Base-by-base conservation (phyloP, 2,888 invertebrate species). In the Sphaerophoria rueppellii region DNA sequence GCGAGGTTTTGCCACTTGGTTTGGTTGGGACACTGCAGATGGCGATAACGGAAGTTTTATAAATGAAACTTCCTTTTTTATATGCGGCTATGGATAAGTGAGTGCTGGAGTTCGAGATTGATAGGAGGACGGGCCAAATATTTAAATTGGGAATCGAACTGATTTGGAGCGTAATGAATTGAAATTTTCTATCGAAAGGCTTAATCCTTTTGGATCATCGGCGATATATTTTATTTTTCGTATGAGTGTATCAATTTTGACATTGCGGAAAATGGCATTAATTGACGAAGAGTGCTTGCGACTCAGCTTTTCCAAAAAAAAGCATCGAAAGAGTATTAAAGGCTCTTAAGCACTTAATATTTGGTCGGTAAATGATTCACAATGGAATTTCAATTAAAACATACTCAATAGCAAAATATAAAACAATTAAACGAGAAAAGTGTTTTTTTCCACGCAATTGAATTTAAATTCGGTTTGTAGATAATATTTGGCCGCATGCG, bases 151-250 rank as follows among this genome's bases (percentile, higher is more conserved):
- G 48, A 14, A 74, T 82, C 73, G 79, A 24, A 57, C 63, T 37
- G 61, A 82, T 78, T 67, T 82, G 78, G 60, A 82, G 78, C 63
- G 73, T 57, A 77, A 82, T 73, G 50, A 55, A 73, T 52, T 78
- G 40, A 3, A 65, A 78, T 60, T 46, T 69, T 61, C 79, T 70
- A 69, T 61, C 61, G 40, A 50, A 61, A 67, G 9, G 43, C 12
- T 12, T 55, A 69, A 63, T 63, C 61, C 60, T 32, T 72, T 57
- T 11, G 16, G 32, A 48, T 34, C 12, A 50, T 50, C 35, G n/a
- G 4, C 14, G 14, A 32, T 40, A 40, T 40, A 40, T 9, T 40
- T 9, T 40, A n/a, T 46, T 37, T 46, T 46, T 12, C 14, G 14
- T 32, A 11, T 63, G 34, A 9, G 4, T 63, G 35, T 48, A 14